These are phyloP conservation scores for Syrrhaptes paradoxus DNA, from an alignment of 2,113 vertebrate species.

Conservation along the genomic window DNA sequence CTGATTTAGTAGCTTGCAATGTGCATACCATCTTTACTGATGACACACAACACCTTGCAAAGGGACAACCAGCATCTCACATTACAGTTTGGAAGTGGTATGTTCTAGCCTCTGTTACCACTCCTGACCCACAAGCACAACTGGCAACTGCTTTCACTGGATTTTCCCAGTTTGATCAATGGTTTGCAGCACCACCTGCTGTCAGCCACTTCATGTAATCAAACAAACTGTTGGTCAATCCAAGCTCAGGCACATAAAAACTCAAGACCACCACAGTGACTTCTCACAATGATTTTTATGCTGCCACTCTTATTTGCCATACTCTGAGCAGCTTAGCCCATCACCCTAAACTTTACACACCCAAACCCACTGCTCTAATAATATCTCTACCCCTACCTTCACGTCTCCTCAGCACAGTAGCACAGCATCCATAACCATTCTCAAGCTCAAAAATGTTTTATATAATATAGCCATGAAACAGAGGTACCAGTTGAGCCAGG, in stretches of 20 bases:
- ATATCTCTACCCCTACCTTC: background rate
- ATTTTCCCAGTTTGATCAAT: background rate
- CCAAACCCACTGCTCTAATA: background rate
- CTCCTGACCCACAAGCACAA: background rate
- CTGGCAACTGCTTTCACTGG: background rate
- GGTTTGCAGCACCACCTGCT: background rate
- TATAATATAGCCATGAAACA: background rate
- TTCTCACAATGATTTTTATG: background rate
- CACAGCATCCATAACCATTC: background rate
- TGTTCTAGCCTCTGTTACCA: accelerated
- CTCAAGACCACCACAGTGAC: background rate
- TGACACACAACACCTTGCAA: background rate
- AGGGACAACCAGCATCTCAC: background rate
- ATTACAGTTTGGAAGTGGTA: background rate
- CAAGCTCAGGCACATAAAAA: background rate
- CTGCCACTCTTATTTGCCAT: background rate
- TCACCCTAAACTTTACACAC: background rate
- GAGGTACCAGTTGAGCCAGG: background rate
- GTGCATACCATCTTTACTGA: background rate
- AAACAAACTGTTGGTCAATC: background rate
- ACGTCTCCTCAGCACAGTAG: background rate
- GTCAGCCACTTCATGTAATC: background rate
- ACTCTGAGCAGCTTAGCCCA: background rate
- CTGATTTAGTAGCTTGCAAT: background rate
- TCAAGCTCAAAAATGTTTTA: background rate